phyloP scores from a whole-genome alignment of 1,140 invertebrate genomes.

The Orius insidiosus region DNA sequence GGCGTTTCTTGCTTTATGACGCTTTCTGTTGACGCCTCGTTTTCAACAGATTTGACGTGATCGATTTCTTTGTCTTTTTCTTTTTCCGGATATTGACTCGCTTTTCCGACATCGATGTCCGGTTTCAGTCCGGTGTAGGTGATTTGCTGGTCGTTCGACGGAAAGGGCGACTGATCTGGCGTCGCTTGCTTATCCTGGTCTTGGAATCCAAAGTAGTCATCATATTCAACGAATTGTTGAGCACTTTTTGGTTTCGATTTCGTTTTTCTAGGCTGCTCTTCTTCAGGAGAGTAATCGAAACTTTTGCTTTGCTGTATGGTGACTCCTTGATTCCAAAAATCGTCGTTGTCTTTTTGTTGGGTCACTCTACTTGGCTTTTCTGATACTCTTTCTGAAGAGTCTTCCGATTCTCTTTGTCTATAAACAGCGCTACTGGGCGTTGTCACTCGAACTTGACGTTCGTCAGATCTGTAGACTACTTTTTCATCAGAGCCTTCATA shows the following conservation, averaged over 20 bases:
- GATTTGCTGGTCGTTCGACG: conserved; percentile 17
- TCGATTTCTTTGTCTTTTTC: no score
- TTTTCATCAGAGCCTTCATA: no score
- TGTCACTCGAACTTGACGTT: not conserved
- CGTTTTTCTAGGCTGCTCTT: conserved; percentile 1
- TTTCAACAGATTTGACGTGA: no score
- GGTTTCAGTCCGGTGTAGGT: conserved; percentile 10
- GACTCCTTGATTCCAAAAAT: conserved; percentile 21
- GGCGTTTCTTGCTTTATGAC: not conserved
- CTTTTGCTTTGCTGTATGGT: conserved; percentile 21
- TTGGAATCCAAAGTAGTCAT: conserved; percentile 12
- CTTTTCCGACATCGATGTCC: conserved; percentile 10
- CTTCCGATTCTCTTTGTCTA: not conserved
- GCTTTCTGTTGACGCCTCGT: not conserved
- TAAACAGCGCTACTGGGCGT: not conserved
- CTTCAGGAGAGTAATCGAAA: conserved; percentile 18
- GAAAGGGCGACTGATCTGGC: conserved; percentile 17
- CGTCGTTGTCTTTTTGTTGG: conserved; percentile 11
- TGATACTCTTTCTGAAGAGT: no score
- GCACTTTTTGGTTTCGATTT: not conserved
- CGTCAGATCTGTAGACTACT: not conserved
- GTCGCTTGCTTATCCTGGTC: not conserved
- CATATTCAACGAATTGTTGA: conserved; percentile 15
- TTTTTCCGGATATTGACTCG: conserved; percentile 14
- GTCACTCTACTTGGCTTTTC: not conserved